Evolutionary conservation across 2,113 vertebrate genomes (phyloP), one percentile per base, ranked within the genome.

Genomic region (Acrocephalus kingi): DNA sequence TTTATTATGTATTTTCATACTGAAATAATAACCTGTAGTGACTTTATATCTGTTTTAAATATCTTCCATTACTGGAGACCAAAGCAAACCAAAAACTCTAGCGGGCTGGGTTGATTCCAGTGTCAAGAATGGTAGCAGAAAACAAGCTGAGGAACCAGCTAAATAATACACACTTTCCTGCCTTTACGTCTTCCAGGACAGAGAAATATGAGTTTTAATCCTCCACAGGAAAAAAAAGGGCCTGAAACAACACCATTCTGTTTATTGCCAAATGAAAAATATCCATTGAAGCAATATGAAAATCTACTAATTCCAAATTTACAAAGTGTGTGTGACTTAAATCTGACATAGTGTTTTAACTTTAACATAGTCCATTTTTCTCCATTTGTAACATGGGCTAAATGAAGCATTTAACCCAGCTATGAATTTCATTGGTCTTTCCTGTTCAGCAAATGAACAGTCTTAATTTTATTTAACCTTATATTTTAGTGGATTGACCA

Each of bases 381-480:
- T 89, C 45, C 25, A n/a, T 72, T 72, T 84, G 31, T 64, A 81
- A 9, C 11, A 8, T 21, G 7, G 25, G 22, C 3, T 93, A 91
- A 94, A 71, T 37, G 30, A 71, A 94, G 35, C 24, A 2, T 69
- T 27, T 77, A 89, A 5, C 18, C 21, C 27, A 89, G 13, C 17
- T 58, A 61, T 33, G 24, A 63, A 87, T 92, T 78, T 90, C 63
- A 71, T 46, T 81, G 37, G 12, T 66, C 11, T 86, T 86, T 84
- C 86, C 52, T 85, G 24, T 48, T 66, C 76, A 86, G 35, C 15
- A 24, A 71, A 30, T 52, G 27, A 81, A 49, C 18, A 63, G 49
- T n/a, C 55, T 77, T 83, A 77, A 86, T 92, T 89, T 87, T 87
- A 55, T 90, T 93, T 90, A 78, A 90, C 19, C 13, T 81, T 71